These are phyloP conservation scores for Gopherus evgoodei DNA, from an alignment of 2,113 vertebrate species.

Conservation along the genomic window DNA sequence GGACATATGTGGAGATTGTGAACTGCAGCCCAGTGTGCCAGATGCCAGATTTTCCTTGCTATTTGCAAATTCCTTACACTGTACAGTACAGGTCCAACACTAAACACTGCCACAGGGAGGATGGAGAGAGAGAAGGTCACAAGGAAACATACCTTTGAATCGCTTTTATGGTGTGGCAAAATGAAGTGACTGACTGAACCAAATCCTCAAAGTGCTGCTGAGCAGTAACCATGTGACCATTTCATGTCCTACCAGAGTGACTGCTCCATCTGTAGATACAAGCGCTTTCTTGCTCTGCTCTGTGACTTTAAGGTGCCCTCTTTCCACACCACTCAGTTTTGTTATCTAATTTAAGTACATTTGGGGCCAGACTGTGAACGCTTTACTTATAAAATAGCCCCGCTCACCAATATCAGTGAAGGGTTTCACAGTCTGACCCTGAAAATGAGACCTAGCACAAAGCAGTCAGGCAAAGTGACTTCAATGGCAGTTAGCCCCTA, in stretches of 20 bases:
- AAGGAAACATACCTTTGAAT: not conserved
- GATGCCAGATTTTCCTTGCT: not conserved
- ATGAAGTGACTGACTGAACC: not conserved
- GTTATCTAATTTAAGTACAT: slow-evolving; percentile 31
- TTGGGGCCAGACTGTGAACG: slow-evolving; percentile 12
- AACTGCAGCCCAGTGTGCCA: slow-evolving; percentile 7
- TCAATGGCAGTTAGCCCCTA: not conserved
- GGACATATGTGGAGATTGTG: not conserved
- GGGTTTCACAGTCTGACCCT: not conserved
- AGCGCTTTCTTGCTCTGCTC: not conserved
- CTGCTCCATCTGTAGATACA: slow-evolving; percentile 20
- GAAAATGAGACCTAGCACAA: slow-evolving; percentile 26
- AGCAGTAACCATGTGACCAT: slow-evolving; percentile 28
- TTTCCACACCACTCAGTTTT: not conserved
- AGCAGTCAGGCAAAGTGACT: slow-evolving; percentile 13
- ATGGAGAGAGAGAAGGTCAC: not conserved
- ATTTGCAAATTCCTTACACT: not conserved
- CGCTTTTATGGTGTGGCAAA: not conserved
- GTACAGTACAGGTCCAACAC: not conserved
- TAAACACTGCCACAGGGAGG: not conserved
- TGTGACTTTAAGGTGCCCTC: not conserved
- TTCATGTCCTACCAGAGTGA: slow-evolving; percentile 8
- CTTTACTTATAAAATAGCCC: not conserved
- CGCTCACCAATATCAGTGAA: not conserved
- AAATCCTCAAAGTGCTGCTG: not conserved